Evolutionary conservation across 2,888 invertebrate species (phyloP), one percentile per base, ranked within the genome.

Genomic region (Taphrorychus bicolor): DNA sequence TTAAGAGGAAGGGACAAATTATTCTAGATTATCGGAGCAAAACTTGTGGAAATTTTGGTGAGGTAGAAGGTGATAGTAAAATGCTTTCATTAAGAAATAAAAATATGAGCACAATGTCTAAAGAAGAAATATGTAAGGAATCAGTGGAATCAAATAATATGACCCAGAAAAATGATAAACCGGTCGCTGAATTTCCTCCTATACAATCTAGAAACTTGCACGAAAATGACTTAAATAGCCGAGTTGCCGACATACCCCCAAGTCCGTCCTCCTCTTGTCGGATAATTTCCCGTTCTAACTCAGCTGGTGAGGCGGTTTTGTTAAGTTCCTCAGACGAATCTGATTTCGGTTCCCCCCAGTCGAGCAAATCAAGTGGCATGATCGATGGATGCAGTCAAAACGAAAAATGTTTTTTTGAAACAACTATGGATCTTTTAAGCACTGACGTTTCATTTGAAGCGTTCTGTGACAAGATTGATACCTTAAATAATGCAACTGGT

Each of bases 1-100:
- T 69, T 5, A 74, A 75, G 66, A 64, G 77, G 56, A 77, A 77
- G 59, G 9, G 14, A 7, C 24, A n/a, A 16, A 62, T 19, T 19
- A 21, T 51, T 51, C 14, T 17, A 5, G 17, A 18, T 21, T 51
- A 18, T 21, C 19, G 51, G n/a, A 5, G 45, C 11, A 45, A 45
- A 14, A n/a, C n/a, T n/a, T 14, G 16, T 11, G n/a, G n/a, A n/a
- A n/a, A n/a, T n/a, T n/a, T n/a, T n/a, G n/a, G n/a, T n/a, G n/a
- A n/a, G n/a, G n/a, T n/a, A n/a, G n/a, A n/a, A n/a, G n/a, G n/a
- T n/a, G n/a, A n/a, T n/a, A n/a, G n/a, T n/a, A n/a, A n/a, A n/a
- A n/a, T n/a, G n/a, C n/a, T n/a, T n/a, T n/a, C n/a, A n/a, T n/a
- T n/a, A n/a, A n/a, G n/a, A n/a, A n/a, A n/a, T n/a, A n/a, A n/a